A percentile compares a stretch with the other conserved stretches of the same genome.
Evolutionary conservation across 2,113 vertebrate genomes (phyloP).

Genomic region (Macroglossus sobrinus): DNA sequence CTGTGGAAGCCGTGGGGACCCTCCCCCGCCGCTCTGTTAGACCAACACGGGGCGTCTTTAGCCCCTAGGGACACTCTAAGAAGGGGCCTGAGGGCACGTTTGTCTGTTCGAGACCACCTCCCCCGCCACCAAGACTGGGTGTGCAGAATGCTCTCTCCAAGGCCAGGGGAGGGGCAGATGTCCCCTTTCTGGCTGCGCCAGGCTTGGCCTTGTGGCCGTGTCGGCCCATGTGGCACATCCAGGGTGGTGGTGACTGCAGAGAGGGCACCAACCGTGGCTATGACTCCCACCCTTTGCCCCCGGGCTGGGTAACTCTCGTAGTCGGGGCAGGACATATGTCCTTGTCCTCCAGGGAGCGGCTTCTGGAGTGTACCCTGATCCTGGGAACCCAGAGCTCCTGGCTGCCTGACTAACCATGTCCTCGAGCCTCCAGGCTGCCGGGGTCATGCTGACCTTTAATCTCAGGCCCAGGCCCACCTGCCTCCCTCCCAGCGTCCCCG

Average conservation of each 20-base stretch:
- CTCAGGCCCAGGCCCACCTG: too few relatives aligned
- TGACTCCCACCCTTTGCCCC: fast-evolving
- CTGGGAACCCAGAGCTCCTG: not conserved
- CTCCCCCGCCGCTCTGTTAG: not conserved
- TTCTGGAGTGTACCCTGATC: not conserved
- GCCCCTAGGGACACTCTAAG: not conserved
- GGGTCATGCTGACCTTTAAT: not conserved
- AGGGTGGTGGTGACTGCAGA: not conserved
- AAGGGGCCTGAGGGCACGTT: not conserved
- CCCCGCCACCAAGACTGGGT: not conserved
- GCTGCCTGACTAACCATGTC: not conserved
- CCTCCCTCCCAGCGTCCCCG: not conserved
- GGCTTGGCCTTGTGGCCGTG: not conserved
- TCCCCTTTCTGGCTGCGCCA: fast-evolving
- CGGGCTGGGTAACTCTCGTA: not conserved
- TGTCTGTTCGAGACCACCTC: not conserved
- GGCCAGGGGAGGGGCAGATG: not conserved
- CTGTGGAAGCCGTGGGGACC: not conserved
- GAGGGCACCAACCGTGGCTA: not conserved
- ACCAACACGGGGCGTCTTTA: not conserved
- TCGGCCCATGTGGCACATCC: not conserved
- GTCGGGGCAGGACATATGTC: not conserved
- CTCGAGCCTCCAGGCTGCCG: not conserved
- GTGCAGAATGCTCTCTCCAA: not conserved
- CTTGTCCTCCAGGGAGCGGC: not conserved